Base-by-base conservation (phyloP, 2,113 vertebrate genomes). In the Suricata suricatta region DNA sequence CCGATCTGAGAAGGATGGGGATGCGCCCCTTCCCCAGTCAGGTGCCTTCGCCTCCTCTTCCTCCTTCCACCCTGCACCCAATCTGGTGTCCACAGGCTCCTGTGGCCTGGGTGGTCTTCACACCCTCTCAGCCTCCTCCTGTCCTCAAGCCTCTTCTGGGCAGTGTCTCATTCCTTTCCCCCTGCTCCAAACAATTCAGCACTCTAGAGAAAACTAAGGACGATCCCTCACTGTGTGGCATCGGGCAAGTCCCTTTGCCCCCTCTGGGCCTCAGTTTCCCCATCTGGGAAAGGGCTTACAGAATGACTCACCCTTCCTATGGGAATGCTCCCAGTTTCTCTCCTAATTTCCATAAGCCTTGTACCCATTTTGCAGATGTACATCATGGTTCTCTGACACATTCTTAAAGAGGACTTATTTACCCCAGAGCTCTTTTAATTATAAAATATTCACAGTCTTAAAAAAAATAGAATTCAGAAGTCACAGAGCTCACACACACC, bases 391-490 rank as follows among this genome's bases (percentile, higher is more conserved):
- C 69, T 47, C 81, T 60, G 63, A 76, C 80, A 97, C 52, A 23
- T 52, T 90, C 41, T 84, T 38, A 85, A 63, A 66, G 41, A 25
- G 64, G 68, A 68, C 47, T 52, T 63, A 47, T 71, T 88, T 33
- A 60, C 41, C n/a, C 19, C 54, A 63, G 63, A 79, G 31, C 41
- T 47, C 41, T 69, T 98, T 97, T 97, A 96, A 97, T 98, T 95
- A 83, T 68, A 76, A 93, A 96, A 95, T 47, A 69, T 54, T 63
- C 35, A 87, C 47, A 79, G 25, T 88, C n/a, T 19, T 29, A 19
- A 57, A 74, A 88, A 90, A 76, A 54, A 29, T 15, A 89, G 13
- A 76, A 52, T 33, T 85, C 16, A 5, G 52, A 72, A 72, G 29
- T 82, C 63, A 69, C 90, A 76, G 72, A 31, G 57, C 69, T 90